A percentile compares a stretch with the other conserved stretches of the same genome.
These are phyloP conservation scores for Labeo rohita DNA, from an alignment of 2,113 vertebrate species.

Conservation along the genomic window DNA sequence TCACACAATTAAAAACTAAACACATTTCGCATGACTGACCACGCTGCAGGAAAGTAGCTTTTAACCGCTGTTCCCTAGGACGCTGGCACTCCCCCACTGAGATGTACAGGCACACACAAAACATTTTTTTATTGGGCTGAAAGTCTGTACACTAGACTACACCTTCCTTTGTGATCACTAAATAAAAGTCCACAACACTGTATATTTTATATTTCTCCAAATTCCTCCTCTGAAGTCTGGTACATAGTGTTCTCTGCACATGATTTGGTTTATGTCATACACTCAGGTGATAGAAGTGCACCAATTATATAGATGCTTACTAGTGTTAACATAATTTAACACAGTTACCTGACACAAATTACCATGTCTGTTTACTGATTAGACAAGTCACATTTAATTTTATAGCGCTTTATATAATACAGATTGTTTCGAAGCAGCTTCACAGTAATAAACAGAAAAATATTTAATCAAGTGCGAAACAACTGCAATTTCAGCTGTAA, in stretches of 20 bases:
- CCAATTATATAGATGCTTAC: background rate
- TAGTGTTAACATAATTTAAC: background rate
- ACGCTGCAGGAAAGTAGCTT: conserved; percentile 60
- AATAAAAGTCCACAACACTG: background rate
- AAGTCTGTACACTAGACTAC: background rate
- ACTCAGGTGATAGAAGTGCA: background rate
- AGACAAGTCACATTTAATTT: background rate
- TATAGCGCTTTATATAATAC: background rate
- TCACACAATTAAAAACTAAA: conserved; percentile 51
- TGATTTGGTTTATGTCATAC: background rate
- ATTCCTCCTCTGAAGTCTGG: background rate
- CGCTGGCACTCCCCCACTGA: conserved; percentile 41
- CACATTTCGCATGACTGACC: conserved; percentile 57
- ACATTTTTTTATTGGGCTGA: background rate
- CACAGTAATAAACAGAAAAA: background rate
- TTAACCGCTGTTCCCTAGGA: conserved; percentile 52
- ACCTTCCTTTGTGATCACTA: conserved; percentile 5
- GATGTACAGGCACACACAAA: conserved; percentile 34
- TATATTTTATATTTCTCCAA: background rate
- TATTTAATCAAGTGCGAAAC: background rate
- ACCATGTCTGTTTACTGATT: background rate
- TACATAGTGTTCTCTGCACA: background rate
- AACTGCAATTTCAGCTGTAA: background rate
- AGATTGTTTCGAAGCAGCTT: background rate
- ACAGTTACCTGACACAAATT: background rate